Evolutionary conservation across 2,888 invertebrate genomes (phyloP).

Genomic region (Clunio marinus): DNA sequence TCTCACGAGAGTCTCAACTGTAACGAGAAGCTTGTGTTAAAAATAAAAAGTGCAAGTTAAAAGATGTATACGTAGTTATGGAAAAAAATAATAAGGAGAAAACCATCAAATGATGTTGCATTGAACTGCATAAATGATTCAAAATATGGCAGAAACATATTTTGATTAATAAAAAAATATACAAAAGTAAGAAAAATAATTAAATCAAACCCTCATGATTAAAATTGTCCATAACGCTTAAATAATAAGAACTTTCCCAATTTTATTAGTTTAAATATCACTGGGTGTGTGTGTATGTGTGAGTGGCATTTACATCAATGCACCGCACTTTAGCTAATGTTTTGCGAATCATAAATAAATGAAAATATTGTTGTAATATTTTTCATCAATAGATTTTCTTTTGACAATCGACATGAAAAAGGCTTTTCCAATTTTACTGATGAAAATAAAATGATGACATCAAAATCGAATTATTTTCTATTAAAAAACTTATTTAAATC

Average conservation of each 20-base stretch:
- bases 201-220: slow-evolving; percentile 8
- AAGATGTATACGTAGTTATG: slow-evolving; percentile 37
- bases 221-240: too few relatives aligned
- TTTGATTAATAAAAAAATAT: not conserved
- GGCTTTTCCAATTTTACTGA: slow-evolving; percentile 51
- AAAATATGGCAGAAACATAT: not conserved
- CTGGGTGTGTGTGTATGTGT: not conserved
- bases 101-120: not conserved
- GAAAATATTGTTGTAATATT: slow-evolving; percentile 38
- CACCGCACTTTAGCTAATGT: not conserved
- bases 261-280: not conserved
- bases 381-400: slow-evolving; percentile 40
- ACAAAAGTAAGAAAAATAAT: too few relatives aligned
- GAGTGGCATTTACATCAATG: not conserved
- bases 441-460: slow-evolving; percentile 36
- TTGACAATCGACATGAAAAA: slow-evolving; percentile 54
- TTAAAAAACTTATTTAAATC: too few relatives aligned
- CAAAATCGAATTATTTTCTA: not conserved
- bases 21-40: not conserved
- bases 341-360: slow-evolving; percentile 24
- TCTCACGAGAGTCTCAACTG: not conserved
- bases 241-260: not conserved
- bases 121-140: not conserved
- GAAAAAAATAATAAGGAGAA: not conserved
- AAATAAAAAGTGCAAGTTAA: slow-evolving; percentile 16